Conservation (phyloP, 1,140 invertebrate species). For the Lutraria rhynchaena region DNA sequence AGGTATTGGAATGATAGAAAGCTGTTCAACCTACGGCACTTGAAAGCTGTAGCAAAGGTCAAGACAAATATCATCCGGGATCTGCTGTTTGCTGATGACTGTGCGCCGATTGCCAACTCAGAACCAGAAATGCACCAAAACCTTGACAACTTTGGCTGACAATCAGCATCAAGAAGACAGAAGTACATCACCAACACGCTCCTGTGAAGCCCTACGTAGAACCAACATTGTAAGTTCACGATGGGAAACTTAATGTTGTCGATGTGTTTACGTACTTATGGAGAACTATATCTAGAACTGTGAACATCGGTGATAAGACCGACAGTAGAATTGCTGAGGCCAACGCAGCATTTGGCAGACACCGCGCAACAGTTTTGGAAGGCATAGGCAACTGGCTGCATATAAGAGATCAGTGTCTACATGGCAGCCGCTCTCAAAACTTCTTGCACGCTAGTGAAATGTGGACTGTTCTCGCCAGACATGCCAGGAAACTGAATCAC, state of each 20-base stretch:
- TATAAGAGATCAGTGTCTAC: conserved; percentile 32
- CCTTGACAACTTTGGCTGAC: conserved; percentile 57
- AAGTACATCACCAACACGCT: conserved; percentile 56
- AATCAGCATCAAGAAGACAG: conserved; percentile 60
- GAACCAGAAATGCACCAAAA: conserved; percentile 57
- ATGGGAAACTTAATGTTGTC: conserved; percentile 20
- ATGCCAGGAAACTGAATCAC: no score
- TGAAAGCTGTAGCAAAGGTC: conserved; percentile 59
- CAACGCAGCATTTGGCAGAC: conserved; percentile 39
- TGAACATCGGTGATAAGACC: conserved; percentile 52
- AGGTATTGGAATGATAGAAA: conserved; percentile 46
- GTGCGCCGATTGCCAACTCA: conserved; percentile 53
- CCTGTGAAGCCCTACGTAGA: conserved; percentile 50
- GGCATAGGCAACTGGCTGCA: not conserved
- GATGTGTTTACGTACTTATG: conserved; percentile 51
- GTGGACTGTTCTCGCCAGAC: conserved; percentile 26
- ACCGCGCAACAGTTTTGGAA: conserved; percentile 11
- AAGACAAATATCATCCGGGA: conserved; percentile 6
- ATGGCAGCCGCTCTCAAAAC: conserved; percentile 32
- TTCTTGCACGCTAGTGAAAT: conserved; percentile 32
- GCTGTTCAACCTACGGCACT: conserved; percentile 54
- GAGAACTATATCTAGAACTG: conserved; percentile 37
- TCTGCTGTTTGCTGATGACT: conserved; percentile 62
- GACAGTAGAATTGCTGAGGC: conserved; percentile 41
- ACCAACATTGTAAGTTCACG: conserved; percentile 22